phyloP scores from a whole-genome alignment of 2,888 invertebrate genomes.

The Augochlorella aurata region DNA sequence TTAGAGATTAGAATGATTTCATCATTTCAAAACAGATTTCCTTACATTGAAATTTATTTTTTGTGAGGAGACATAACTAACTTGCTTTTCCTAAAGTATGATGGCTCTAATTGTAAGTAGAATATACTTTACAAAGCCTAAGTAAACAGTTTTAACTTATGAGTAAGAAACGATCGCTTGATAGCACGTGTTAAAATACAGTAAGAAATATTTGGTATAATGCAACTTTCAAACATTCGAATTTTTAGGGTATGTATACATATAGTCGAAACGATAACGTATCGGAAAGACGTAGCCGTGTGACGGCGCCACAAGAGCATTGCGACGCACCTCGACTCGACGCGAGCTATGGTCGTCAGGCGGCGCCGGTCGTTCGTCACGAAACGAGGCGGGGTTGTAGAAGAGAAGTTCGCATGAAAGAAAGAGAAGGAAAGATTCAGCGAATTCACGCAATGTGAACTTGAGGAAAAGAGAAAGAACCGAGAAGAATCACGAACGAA shows the following conservation, averaged over 20 bases:
- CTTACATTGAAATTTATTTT: background rate
- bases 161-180: background rate
- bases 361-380: conserved; percentile 63
- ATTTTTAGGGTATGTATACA: background rate
- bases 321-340: conserved; percentile 73
- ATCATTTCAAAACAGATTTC: too few relatives aligned
- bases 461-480: conserved; percentile 48
- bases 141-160: background rate
- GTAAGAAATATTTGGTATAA: background rate
- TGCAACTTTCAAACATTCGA: background rate
- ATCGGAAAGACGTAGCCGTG: conserved; percentile 57
- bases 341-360: conserved; percentile 70
- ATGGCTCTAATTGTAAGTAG: background rate
- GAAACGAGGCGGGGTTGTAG: conserved; percentile 58
- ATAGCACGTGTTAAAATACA: background rate
- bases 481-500: conserved; percentile 27
- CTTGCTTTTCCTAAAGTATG: background rate
- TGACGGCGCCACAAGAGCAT: conserved; percentile 72
- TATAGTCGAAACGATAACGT: conserved; percentile 13
- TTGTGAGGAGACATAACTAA: background rate
- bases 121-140: background rate
- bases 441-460: conserved; percentile 45
- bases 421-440: conserved; percentile 45
- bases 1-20: too few relatives aligned
- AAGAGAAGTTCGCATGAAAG: conserved; percentile 48